phyloP scores from a whole-genome alignment of 1,140 invertebrate genomes.

The Drosophila kohkoa region DNA sequence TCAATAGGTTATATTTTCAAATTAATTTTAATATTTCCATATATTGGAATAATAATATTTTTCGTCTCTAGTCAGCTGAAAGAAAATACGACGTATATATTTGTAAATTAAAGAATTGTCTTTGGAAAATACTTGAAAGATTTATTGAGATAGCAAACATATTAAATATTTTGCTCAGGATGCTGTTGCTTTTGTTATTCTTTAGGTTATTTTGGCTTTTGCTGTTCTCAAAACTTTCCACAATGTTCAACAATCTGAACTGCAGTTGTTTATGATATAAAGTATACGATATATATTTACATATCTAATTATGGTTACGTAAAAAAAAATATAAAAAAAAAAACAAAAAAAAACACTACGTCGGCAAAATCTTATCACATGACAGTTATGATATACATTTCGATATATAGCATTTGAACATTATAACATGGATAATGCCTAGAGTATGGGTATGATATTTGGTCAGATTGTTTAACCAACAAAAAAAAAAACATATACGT shows the following conservation, averaged over 20 bases:
- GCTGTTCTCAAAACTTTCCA: slow-evolving; percentile 24
- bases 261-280: slow-evolving; percentile 19
- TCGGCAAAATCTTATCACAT: slow-evolving; percentile 49
- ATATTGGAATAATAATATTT: neutral
- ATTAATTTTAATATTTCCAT: no score
- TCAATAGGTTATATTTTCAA: no score
- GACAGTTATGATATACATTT: slow-evolving; percentile 39
- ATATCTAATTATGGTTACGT: slow-evolving; percentile 23
- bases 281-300: slow-evolving; percentile 22
- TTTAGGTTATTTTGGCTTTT: slow-evolving; percentile 41
- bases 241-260: slow-evolving; percentile 20
- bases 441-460: slow-evolving; percentile 39
- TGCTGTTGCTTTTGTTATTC: slow-evolving; percentile 15
- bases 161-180: slow-evolving; percentile 3
- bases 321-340: slow-evolving; percentile 21
- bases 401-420: slow-evolving; percentile 37
- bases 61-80: neutral
- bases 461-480: slow-evolving; percentile 7
- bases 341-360: slow-evolving; percentile 32
- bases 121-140: slow-evolving; percentile 33
- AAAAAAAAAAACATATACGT: slow-evolving; percentile 18
- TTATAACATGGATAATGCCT: slow-evolving; percentile 43
- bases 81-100: neutral
- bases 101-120: neutral
- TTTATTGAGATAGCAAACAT: slow-evolving; percentile 46